Evolutionary conservation across 1,140 invertebrate species (phyloP).

Genomic region (Homarus americanus): DNA sequence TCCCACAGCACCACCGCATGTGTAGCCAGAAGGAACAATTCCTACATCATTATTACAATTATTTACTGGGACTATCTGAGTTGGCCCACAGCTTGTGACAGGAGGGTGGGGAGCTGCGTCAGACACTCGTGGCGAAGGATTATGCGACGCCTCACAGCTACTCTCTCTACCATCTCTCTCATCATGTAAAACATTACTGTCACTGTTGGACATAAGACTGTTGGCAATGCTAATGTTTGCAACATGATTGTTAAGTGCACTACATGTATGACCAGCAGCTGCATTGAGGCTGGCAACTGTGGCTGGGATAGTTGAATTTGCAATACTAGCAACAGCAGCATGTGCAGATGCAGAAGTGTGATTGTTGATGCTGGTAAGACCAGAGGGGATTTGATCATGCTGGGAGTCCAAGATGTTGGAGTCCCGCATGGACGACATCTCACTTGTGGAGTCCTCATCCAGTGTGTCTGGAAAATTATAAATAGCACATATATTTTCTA

Average conservation of each 20-base stretch:
- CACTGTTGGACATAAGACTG: constrained; percentile 68
- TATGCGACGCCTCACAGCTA: constrained; percentile 42
- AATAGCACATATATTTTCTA: background rate
- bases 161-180: constrained; percentile 60
- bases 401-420: constrained; percentile 69
- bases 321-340: background rate
- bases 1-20: constrained; percentile 52
- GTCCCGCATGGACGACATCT: constrained; percentile 62
- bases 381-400: constrained; percentile 20
- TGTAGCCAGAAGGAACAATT: constrained; percentile 47
- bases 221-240: constrained; percentile 73
- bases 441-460: constrained; percentile 70
- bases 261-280: constrained; percentile 18
- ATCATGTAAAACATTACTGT: constrained; percentile 61
- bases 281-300: background rate
- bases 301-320: background rate
- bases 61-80: background rate
- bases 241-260: constrained; percentile 69
- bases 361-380: background rate
- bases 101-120: background rate
- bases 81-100: background rate
- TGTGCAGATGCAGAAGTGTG: background rate
- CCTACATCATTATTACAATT: constrained; percentile 29
- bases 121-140: constrained; percentile 27
- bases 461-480: constrained; percentile 57